Percentiles rank a stretch among this genome's conserved stretches.
Evolutionary conservation across 23 tunicate species (phyloP).

Genomic region (Clavelina lepadiformis): DNA sequence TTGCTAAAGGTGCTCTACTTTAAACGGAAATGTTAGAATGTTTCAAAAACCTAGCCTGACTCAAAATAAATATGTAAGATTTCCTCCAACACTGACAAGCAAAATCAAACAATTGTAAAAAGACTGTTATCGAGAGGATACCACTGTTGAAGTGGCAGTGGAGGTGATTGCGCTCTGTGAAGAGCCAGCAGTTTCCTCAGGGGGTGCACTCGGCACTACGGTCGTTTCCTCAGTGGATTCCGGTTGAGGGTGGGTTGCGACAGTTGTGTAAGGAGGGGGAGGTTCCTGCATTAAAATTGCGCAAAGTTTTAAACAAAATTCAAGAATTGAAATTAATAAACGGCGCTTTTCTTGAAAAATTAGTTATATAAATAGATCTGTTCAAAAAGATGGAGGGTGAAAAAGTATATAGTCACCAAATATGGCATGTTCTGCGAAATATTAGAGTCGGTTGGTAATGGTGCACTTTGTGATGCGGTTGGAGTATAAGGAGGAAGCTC

Average conservation of each 20-base stretch:
- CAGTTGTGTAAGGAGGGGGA: conserved; percentile 12
- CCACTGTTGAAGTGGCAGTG: not conserved
- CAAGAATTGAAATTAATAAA: not conserved
- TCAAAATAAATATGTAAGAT: no score
- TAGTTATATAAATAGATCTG: not conserved
- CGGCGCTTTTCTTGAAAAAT: not conserved
- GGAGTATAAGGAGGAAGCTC: conserved; percentile 34
- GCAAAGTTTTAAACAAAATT: not conserved
- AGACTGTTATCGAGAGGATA: not conserved
- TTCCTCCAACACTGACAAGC: no score
- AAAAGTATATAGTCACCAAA: conserved; percentile 17
- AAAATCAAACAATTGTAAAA: no score
- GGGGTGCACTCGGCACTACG: conserved; percentile 3
- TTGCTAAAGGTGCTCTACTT: no score
- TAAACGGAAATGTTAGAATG: no score
- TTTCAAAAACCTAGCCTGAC: no score
- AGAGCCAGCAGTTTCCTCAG: no score
- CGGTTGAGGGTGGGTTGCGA: conserved; percentile 11
- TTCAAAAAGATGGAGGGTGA: not conserved
- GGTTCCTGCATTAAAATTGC: conserved; percentile 8
- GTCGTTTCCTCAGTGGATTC: not conserved
- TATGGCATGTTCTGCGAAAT: conserved; percentile 36
- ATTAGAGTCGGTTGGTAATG: conserved; percentile 7
- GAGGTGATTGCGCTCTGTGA: no score
- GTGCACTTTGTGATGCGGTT: not conserved